Evolutionary conservation across 2,113 vertebrate genomes (phyloP).

Genomic region (Oostethus manadensis): DNA sequence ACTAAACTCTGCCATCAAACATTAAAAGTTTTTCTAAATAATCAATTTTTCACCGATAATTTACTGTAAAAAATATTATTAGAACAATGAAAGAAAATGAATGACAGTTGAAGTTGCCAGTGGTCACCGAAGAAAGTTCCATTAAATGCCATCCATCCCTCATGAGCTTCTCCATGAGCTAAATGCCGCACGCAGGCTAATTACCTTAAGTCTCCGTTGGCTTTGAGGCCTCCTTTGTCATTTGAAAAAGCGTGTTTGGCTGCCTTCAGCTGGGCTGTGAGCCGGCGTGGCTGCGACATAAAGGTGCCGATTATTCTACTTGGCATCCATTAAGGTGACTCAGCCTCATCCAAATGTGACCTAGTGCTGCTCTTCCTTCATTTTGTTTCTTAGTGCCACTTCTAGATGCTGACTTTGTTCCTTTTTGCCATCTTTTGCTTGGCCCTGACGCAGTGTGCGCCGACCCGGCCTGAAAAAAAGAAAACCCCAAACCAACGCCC

Average conservation of each 20-base stretch:
- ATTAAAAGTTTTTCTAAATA: no score
- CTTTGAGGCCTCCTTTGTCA: slow-evolving; percentile 21
- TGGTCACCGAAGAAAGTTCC: neutral
- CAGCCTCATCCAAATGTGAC: slow-evolving; percentile 42
- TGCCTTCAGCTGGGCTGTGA: slow-evolving; percentile 15
- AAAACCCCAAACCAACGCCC: slow-evolving; percentile 45
- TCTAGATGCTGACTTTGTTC: slow-evolving; percentile 34
- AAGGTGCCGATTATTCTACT: slow-evolving; percentile 52
- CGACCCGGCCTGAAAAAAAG: neutral
- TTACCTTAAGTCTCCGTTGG: neutral
- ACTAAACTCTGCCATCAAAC: no score
- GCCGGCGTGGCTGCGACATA: slow-evolving; percentile 37
- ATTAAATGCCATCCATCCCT: neutral
- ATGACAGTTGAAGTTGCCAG: no score
- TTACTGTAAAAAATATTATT: no score
- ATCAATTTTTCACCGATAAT: no score
- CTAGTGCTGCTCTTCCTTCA: slow-evolving; percentile 44
- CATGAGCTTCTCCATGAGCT: neutral
- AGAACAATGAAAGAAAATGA: no score
- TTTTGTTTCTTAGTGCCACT: slow-evolving; percentile 30
- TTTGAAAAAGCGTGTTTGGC: slow-evolving; percentile 16
- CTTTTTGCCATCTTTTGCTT: slow-evolving; percentile 25
- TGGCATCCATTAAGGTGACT: slow-evolving; percentile 35
- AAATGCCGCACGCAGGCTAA: slow-evolving; percentile 6
- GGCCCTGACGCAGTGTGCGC: neutral